These are phyloP conservation scores for Acronicta psi DNA, from an alignment of 2,888 invertebrate species.

Conservation along the genomic window DNA sequence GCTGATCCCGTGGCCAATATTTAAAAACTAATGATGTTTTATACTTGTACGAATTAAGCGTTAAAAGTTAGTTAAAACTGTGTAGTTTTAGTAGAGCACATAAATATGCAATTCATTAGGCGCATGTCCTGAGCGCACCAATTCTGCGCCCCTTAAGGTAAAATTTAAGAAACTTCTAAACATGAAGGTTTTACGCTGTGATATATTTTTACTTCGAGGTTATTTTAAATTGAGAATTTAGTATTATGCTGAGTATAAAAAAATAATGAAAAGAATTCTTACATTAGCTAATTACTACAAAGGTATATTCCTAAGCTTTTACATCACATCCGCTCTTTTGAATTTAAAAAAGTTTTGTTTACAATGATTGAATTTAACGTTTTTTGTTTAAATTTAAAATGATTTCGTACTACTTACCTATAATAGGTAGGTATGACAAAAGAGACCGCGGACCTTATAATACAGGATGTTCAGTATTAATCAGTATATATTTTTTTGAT, in stretches of 20 bases:
- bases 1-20: constrained; percentile 17
- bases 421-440: too few relatives aligned
- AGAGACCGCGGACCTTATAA: too few relatives aligned
- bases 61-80: constrained; percentile 11
- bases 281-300: too few relatives aligned
- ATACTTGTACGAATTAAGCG: constrained; percentile 28
- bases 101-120: constrained; percentile 46
- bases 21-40: constrained; percentile 42
- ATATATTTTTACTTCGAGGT: background rate
- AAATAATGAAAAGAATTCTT: too few relatives aligned
- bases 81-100: constrained; percentile 12
- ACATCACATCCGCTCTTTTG: too few relatives aligned
- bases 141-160: constrained; percentile 15
- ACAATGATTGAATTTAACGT: too few relatives aligned
- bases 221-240: background rate
- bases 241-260: background rate
- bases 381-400: too few relatives aligned
- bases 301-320: too few relatives aligned
- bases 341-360: too few relatives aligned
- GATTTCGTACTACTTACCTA: too few relatives aligned
- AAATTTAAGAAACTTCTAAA: constrained; percentile 13
- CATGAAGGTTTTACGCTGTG: background rate
- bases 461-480: too few relatives aligned
- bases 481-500: too few relatives aligned
- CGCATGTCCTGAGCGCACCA: constrained; percentile 32